A percentile compares a stretch with the other conserved stretches of the same genome.
phyloP scores from a whole-genome alignment of 2,888 invertebrate genomes.

The Deladenus siricidicola region DNA sequence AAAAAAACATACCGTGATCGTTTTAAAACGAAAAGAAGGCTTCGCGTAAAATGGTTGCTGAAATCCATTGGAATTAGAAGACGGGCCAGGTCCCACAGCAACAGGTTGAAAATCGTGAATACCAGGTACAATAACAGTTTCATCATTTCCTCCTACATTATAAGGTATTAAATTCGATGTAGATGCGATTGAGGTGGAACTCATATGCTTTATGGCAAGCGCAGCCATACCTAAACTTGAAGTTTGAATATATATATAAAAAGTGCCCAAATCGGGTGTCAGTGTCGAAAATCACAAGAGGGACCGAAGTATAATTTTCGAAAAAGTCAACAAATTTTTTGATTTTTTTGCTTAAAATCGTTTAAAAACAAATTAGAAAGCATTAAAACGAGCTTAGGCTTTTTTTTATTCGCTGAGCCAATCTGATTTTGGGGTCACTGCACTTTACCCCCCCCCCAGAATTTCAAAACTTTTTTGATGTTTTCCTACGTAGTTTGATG shows the following conservation, averaged over 20 bases:
- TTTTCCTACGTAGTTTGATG: no score
- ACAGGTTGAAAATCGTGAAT: slow-evolving; percentile 1
- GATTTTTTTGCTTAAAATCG: background rate
- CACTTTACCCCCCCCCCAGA: no score
- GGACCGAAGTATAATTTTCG: no score
- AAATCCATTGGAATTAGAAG: background rate
- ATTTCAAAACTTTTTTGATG: no score
- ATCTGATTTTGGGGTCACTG: no score
- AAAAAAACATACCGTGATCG: slow-evolving; percentile 7
- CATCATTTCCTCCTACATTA: slow-evolving; percentile 1
- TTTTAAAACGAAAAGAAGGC: slow-evolving; percentile 7
- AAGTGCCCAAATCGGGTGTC: no score
- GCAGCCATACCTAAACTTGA: slow-evolving; percentile 1
- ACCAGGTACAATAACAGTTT: background rate
- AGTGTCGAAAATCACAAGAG: background rate
- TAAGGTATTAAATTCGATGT: background rate
- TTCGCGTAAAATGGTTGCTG: slow-evolving; percentile 2
- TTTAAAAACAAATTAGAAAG: background rate
- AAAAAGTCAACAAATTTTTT: no score
- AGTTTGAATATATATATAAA: no score
- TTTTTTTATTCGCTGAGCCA: no score
- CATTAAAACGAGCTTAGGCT: no score
- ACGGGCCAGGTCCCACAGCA: background rate
- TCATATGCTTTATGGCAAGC: background rate
- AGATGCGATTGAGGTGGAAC: background rate